Evolutionary conservation across 1,140 invertebrate genomes (phyloP), one percentile per base, ranked within the genome.

Genomic region (Drosophila parvula): DNA sequence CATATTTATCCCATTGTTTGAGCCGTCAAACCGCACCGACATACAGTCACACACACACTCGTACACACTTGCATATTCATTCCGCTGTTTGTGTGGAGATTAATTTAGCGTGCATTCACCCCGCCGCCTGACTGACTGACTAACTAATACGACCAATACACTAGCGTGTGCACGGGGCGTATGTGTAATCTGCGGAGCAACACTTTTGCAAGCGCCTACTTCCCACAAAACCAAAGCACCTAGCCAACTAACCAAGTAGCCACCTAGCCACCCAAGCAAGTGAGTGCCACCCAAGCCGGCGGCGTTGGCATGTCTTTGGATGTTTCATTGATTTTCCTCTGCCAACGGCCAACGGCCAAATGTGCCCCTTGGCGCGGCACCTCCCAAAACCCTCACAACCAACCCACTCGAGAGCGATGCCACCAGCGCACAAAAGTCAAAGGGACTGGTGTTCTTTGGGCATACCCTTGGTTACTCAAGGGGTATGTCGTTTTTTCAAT

Each of bases 101-200:
- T 70, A 74, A 88, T 88, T 88, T 83, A 89, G 62, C 73, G 83
- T 83, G 41, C 83, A 74, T 88, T 88, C 83, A 88, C 83, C 83
- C 55, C 62, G 74, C 50, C 62, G 61, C 57, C 68, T 74, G 43
- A 60, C 77, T 74, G 40, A 75, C 59, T 64, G 44, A 71, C 68
- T 71, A 57, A 70, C 68, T 69, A 70, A 70, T 47, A 70, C 40
- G 44, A 65, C 27, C 34, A 34, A 48, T 55, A 74, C 69, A 63
- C 40, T 62, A n/a, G 45, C 53, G 63, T 53, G 62, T 58, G 27
- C 56, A 77, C 64, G 74, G 74, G 74, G 63, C 74, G 74, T 78
- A 78, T 78, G 74, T 78, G 74, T 78, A 78, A 78, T 78, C 63
- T 68, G 55, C 30, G 55, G 48, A 68, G 74, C 63, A 77, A 27